Percentiles rank a stretch among this genome's conserved stretches.
Conservation (phyloP, 2,113 vertebrate species). For the Sakesphorus luctuosus region DNA sequence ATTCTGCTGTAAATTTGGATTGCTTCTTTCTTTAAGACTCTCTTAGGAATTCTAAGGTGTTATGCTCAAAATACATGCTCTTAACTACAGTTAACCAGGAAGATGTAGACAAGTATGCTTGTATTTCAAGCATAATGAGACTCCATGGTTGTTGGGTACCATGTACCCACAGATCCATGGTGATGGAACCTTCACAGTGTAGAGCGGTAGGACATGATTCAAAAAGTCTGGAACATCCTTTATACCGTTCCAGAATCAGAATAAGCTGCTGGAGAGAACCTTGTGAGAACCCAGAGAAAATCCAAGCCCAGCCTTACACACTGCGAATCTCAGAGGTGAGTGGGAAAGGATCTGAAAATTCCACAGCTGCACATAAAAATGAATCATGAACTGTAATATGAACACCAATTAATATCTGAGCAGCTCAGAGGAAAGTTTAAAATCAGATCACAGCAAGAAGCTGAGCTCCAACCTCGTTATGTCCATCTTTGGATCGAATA, state of each 20-base stretch:
- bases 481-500: neutral
- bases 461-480: neutral
- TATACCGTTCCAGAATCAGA: neutral
- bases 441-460: neutral
- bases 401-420: neutral
- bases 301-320: neutral
- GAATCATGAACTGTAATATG: neutral
- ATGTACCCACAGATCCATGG: neutral
- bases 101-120: neutral
- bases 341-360: neutral
- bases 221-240: neutral
- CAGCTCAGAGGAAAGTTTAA: neutral
- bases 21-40: neutral
- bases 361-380: neutral
- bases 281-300: neutral
- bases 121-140: neutral
- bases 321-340: neutral
- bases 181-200: neutral
- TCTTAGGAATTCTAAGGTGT: neutral
- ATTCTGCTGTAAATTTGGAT: neutral
- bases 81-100: neutral
- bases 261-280: neutral
- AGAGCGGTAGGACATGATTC: neutral
- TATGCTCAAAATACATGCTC: accelerated
- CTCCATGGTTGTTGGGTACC: neutral